Percentiles rank a stretch among this genome's conserved stretches.
Conservation (phyloP, 1,140 invertebrate genomes). For the Centruroides sculpturatus region DNA sequence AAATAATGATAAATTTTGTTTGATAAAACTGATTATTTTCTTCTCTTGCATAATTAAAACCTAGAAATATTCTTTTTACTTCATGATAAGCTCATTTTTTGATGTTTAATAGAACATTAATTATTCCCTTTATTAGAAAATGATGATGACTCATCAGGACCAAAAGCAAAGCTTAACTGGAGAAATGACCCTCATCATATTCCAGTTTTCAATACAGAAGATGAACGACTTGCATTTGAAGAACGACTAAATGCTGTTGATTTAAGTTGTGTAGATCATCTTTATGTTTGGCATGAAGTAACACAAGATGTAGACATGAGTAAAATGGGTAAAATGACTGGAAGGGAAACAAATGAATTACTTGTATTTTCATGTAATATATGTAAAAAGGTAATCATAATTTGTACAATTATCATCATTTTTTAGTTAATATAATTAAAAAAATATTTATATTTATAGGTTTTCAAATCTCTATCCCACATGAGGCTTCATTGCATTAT, state of each 20-base stretch:
- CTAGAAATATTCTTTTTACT: no score
- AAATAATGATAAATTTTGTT: no score
- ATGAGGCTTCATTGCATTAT: slow-evolving; percentile 30
- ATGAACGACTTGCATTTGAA: slow-evolving; percentile 12
- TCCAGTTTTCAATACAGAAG: slow-evolving; percentile 9
- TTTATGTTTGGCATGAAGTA: slow-evolving; percentile 1
- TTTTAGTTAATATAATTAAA: background rate
- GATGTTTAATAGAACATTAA: no score
- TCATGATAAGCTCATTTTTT: no score
- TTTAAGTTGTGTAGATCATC: slow-evolving; percentile 12
- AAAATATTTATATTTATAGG: background rate
- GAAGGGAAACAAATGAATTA: slow-evolving; percentile 11
- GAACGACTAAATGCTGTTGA: slow-evolving; percentile 13
- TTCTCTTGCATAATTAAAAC: no score
- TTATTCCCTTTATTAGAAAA: background rate
- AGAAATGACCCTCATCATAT: slow-evolving; percentile 7
- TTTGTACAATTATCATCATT: background rate
- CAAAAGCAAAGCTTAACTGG: background rate
- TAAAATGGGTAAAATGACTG: background rate
- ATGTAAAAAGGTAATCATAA: slow-evolving; percentile 24
- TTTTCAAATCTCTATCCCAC: slow-evolving; percentile 30
- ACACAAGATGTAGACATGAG: background rate
- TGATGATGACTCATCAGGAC: background rate
- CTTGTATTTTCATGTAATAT: slow-evolving; percentile 27
- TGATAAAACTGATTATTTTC: no score